Evolutionary conservation across 2,888 invertebrate species (phyloP).

Genomic region (Petrophora chlorosata): DNA sequence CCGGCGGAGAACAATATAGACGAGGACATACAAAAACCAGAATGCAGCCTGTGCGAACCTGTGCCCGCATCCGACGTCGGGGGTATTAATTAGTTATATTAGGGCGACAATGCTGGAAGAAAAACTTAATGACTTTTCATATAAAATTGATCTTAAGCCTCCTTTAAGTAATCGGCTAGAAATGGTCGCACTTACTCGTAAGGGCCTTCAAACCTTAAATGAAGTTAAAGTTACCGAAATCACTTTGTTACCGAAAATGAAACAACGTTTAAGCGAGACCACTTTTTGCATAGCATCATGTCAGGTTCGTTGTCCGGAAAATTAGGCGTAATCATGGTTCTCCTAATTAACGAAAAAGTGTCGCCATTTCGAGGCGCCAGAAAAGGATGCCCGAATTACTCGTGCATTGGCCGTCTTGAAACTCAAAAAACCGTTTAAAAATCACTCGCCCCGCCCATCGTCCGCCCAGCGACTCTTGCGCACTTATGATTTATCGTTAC

Average conservation of each 20-base stretch:
- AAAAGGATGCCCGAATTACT: constrained; percentile 75
- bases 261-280: constrained; percentile 12
- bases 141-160: constrained; percentile 6
- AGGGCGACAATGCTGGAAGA: constrained; percentile 66
- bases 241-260: constrained; percentile 5
- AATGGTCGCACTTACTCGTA: constrained; percentile 4
- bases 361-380: constrained; percentile 72
- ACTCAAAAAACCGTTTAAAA: constrained; percentile 83
- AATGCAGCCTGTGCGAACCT: constrained; percentile 61
- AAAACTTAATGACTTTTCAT: constrained; percentile 42
- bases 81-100: constrained; percentile 76
- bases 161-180: constrained; percentile 9
- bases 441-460: constrained; percentile 78
- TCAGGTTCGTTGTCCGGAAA: constrained; percentile 62
- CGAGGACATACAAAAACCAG: constrained; percentile 67
- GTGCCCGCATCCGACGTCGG: constrained; percentile 51
- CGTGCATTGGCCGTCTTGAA: constrained; percentile 74
- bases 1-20: constrained; percentile 77
- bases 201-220: background rate
- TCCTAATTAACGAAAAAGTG: constrained; percentile 81
- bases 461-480: constrained; percentile 75
- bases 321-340: constrained; percentile 73
- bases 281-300: constrained; percentile 26
- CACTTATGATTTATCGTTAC: constrained; percentile 82
- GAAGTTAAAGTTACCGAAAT: constrained; percentile 1